Evolutionary conservation across 2,113 vertebrate species (phyloP).

Genomic region (Pampusana beccarii): DNA sequence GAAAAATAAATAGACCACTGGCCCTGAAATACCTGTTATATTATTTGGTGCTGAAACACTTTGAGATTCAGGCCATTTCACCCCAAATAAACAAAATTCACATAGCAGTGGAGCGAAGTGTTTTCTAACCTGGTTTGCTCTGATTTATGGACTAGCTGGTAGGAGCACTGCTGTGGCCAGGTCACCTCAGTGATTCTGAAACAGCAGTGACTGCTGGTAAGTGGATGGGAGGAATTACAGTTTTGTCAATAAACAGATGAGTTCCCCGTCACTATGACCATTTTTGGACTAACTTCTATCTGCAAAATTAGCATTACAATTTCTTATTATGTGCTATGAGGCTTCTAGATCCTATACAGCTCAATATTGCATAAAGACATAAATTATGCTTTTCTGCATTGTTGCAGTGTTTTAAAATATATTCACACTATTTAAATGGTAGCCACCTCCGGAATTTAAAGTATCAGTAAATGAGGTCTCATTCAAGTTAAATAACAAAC

Average conservation of each 20-base stretch:
- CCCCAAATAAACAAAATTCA: background rate
- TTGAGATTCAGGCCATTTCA: background rate
- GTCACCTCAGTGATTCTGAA: background rate
- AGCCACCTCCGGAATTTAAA: background rate
- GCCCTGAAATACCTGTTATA: background rate
- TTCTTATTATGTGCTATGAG: background rate
- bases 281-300: background rate
- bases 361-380: background rate
- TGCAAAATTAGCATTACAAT: background rate
- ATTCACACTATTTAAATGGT: background rate
- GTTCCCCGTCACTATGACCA: background rate
- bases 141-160: background rate
- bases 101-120: rapidly evolving
- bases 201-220: background rate
- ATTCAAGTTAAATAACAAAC: background rate
- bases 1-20: background rate
- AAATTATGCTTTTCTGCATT: background rate
- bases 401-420: background rate
- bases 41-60: background rate
- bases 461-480: background rate
- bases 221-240: background rate
- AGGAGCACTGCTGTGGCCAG: background rate
- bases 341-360: background rate
- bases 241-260: background rate
- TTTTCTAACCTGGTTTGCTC: background rate